Conservation (phyloP, 2,113 vertebrate genomes). For the Sphyrna mokarran region DNA sequence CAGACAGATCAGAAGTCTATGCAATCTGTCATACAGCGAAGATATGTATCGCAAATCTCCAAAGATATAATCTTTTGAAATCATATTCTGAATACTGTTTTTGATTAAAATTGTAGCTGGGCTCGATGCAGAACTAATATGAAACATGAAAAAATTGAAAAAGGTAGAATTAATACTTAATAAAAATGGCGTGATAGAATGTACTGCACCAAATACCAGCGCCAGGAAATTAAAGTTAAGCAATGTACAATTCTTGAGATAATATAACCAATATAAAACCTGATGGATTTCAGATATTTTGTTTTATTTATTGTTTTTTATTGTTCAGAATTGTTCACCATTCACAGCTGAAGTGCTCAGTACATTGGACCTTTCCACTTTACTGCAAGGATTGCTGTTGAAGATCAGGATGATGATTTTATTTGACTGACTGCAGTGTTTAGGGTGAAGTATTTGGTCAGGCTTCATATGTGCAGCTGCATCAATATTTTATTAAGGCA, state of each 20-base stretch:
- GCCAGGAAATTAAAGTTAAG: conserved; percentile 38
- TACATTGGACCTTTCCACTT: conserved; percentile 21
- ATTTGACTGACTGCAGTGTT: conserved; percentile 19
- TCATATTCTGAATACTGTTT: conserved; percentile 75
- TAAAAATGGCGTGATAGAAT: conserved; percentile 42
- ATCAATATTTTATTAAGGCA: conserved; percentile 39
- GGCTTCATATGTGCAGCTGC: conserved; percentile 23
- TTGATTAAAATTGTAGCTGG: conserved; percentile 67
- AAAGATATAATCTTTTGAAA: conserved; percentile 69
- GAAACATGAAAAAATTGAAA: conserved; percentile 46
- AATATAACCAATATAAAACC: conserved; percentile 35
- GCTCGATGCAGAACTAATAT: conserved; percentile 52
- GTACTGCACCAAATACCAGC: conserved; percentile 39
- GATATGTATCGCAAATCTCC: conserved; percentile 66
- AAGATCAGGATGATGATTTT: conserved; percentile 33
- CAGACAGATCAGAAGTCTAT: conserved; percentile 48
- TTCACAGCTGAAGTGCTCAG: background rate
- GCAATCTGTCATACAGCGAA: conserved; percentile 61
- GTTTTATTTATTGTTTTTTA: conserved; percentile 34
- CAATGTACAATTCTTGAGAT: conserved; percentile 39
- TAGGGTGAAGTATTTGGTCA: conserved; percentile 22
- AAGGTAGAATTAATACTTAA: conserved; percentile 47
- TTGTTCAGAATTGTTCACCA: background rate
- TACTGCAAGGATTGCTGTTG: background rate
- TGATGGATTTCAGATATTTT: conserved; percentile 14